phyloP scores from a whole-genome alignment of 2,113 vertebrate species.

The Ameiurus melas region DNA sequence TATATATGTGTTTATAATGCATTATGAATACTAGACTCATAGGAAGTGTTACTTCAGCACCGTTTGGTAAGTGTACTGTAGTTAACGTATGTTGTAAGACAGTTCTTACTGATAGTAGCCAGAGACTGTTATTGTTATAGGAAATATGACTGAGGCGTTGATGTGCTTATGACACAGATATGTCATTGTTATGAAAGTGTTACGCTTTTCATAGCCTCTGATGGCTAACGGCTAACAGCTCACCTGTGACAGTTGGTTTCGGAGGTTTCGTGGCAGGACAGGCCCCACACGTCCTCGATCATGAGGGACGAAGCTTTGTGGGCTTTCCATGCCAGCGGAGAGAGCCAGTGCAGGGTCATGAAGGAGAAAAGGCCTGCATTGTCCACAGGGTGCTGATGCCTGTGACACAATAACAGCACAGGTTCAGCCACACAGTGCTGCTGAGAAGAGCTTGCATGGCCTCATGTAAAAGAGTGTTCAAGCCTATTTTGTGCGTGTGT shows the following conservation, averaged over 20 bases:
- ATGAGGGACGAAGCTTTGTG: constrained; percentile 68
- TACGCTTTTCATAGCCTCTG: not conserved
- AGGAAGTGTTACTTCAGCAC: not conserved
- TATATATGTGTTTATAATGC: not conserved
- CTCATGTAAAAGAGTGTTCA: not conserved
- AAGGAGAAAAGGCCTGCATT: constrained; percentile 81
- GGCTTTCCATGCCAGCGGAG: constrained; percentile 74
- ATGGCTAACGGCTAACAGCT: constrained; percentile 44
- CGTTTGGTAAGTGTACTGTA: not conserved
- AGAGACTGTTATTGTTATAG: not conserved
- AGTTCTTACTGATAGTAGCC: not conserved
- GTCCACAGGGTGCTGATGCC: constrained; percentile 82
- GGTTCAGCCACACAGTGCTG: not conserved
- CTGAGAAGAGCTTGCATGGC: not conserved
- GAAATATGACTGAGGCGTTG: no score
- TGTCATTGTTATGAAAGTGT: not conserved
- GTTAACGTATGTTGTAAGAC: not conserved
- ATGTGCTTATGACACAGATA: not conserved
- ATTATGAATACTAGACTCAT: not conserved
- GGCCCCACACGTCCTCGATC: constrained; percentile 75
- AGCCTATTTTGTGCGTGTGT: constrained; percentile 61
- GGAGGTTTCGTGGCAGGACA: constrained; percentile 78
- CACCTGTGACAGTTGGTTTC: constrained; percentile 78
- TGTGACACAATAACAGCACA: constrained; percentile 54
- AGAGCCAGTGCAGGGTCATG: constrained; percentile 81